Evolutionary conservation across 2,888 invertebrate genomes (phyloP), one percentile per base, ranked within the genome.

Genomic region (Corythucha ciliata): DNA sequence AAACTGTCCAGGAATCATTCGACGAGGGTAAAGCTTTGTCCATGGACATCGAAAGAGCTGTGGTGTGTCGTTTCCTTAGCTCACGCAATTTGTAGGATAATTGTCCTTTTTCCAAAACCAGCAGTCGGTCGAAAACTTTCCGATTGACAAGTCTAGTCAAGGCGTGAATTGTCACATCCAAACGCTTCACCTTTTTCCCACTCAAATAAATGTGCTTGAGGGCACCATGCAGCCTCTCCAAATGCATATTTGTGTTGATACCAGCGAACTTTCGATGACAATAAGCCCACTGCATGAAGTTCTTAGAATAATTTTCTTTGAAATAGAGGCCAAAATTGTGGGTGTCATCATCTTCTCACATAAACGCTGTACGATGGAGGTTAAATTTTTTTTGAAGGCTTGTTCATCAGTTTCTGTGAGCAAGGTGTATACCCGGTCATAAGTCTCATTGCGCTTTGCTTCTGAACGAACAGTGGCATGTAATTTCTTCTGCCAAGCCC

Each of bases 231-330:
- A 60, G 32, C 5, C 52, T 39, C 45, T 61, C 58, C 42, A 60
- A 51, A 39, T 59, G 52, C 58, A 58, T 59, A 36, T 61, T 61
- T 24, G 61, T 60, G 47, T 60, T 59, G 10, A 61, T 58, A 2
- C 57, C 57, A 25, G 55, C 40, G 16, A 44, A 45, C 39, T 29
- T 32, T 33, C 58, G 34, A 47, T 52, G 58, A 47, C 59, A 58
- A 56, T 58, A 57, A 10, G 60, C 60, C 47, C 47, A 46, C 12
- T 34, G 6, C n/a, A 4, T 10, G 22, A 8, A 6, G 20, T 34
- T 7, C 26, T 7, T 16, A 4, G 24, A 7, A 36, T 34, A 46
- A 21, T 46, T 20, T 6, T 36, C 21, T n/a, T 10, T 18, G 47
- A 46, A 34, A 25, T 46, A 46, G 6, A 8, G 6, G 20, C 47